A percentile compares a stretch with the other conserved stretches of the same genome.
Conservation (phyloP, 2,113 vertebrate species). For the Calcarius ornatus region DNA sequence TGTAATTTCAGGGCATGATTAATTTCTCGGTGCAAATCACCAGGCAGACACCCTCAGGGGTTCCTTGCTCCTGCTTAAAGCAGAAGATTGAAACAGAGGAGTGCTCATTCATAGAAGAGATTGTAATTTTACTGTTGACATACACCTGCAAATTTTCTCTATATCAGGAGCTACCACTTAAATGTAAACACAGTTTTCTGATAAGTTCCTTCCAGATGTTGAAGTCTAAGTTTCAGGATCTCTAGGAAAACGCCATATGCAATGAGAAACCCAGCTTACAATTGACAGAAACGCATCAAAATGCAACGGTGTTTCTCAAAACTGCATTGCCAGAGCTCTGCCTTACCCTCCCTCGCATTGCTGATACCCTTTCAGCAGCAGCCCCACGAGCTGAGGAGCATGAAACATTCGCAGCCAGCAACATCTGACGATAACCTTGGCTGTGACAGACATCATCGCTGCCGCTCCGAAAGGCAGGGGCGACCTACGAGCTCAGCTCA, state of each 20-base stretch:
- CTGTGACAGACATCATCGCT: background rate
- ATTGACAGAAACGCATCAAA: background rate
- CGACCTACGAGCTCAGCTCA: background rate
- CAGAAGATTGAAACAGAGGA: constrained; percentile 4
- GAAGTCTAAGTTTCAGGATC: background rate
- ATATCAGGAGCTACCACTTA: background rate
- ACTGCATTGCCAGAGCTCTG: background rate
- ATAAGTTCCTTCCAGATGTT: background rate
- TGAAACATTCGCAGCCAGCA: background rate
- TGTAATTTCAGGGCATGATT: constrained; percentile 42
- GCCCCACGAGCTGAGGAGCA: background rate
- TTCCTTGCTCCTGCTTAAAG: background rate
- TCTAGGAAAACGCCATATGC: background rate
- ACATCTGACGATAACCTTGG: background rate
- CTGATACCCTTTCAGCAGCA: background rate
- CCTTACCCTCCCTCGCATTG: background rate
- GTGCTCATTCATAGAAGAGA: background rate
- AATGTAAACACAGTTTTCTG: background rate
- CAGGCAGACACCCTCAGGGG: constrained; percentile 10
- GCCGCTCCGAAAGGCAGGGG: background rate
- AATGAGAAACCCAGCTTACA: background rate
- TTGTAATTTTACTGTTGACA: background rate
- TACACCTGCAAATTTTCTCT: background rate
- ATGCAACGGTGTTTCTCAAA: background rate
- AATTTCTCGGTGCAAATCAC: constrained; percentile 36